Conservation (phyloP, 2,888 invertebrate species). For the Taphrorychus bicolor region DNA sequence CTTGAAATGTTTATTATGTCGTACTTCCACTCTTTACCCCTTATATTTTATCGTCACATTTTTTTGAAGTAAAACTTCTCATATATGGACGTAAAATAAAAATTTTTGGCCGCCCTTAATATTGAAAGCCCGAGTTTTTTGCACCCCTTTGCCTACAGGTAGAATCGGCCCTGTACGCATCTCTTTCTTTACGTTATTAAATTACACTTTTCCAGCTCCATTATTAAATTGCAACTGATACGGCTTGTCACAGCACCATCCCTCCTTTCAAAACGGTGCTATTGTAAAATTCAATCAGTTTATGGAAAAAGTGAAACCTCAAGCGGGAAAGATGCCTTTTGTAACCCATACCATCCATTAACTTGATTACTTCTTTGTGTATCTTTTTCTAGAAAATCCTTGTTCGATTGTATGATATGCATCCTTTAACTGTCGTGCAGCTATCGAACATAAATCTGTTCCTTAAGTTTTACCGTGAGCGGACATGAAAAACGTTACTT, state of each 20-base stretch:
- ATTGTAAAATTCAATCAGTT: constrained; percentile 38
- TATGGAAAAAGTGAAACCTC: constrained; percentile 36
- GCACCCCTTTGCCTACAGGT: neutral
- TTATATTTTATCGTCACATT: no score
- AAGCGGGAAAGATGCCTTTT: constrained; percentile 21
- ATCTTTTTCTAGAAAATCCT: no score
- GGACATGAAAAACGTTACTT: constrained; percentile 42
- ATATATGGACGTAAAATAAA: no score
- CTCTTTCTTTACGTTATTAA: neutral
- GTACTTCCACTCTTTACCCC: no score
- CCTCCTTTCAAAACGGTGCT: constrained; percentile 16
- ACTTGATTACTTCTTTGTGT: constrained; percentile 27
- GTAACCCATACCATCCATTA: constrained; percentile 31
- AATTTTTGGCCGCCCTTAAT: no score
- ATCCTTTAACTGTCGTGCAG: neutral
- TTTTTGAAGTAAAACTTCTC: no score
- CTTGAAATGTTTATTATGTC: no score
- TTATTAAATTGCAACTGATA: constrained; percentile 26
- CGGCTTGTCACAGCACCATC: constrained; percentile 14
- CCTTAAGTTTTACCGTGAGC: neutral
- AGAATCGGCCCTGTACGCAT: neutral
- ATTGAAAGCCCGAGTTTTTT: no score
- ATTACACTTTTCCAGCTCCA: neutral
- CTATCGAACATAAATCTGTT: neutral
- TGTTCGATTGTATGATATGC: no score